These are phyloP conservation scores for Tamandua tetradactyla DNA, from an alignment of 2,797 vertebrate species.

Conservation along the genomic window DNA sequence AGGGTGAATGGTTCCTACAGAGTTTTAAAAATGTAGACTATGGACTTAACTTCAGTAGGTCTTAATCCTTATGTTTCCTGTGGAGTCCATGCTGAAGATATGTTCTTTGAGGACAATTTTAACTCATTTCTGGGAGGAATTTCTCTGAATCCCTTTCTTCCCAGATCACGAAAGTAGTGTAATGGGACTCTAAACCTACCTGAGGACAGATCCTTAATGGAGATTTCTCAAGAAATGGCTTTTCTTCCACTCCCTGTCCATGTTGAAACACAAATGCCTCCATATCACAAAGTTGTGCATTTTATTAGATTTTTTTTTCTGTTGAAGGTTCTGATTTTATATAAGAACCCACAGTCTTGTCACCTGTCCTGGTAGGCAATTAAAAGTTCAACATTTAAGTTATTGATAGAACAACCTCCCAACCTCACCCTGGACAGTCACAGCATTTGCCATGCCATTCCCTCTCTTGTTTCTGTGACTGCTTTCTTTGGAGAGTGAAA, in stretches of 20 bases:
- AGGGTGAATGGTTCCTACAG: neutral
- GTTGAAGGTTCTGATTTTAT: neutral
- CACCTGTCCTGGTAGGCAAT: neutral
- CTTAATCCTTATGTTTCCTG: neutral
- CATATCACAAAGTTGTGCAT: neutral
- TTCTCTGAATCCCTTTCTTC: neutral
- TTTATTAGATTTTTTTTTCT: neutral
- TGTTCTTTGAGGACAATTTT: neutral
- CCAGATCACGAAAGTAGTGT: neutral
- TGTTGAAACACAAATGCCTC: neutral
- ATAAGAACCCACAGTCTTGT: neutral
- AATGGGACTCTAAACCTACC: neutral
- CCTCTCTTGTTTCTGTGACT: neutral
- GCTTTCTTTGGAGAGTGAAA: neutral
- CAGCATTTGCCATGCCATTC: neutral
- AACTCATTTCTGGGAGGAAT: neutral
- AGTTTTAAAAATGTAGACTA: neutral
- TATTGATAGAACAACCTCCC: neutral
- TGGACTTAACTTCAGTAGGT: neutral
- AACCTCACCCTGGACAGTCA: neutral
- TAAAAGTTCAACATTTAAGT: neutral
- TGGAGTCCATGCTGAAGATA: neutral
- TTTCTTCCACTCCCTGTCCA: neutral
- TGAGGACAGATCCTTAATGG: neutral
- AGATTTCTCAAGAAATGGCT: neutral